Percentiles rank a stretch among this genome's conserved stretches.
Conservation (phyloP, 2,113 vertebrate genomes). For the Psephotus haematonotus region DNA sequence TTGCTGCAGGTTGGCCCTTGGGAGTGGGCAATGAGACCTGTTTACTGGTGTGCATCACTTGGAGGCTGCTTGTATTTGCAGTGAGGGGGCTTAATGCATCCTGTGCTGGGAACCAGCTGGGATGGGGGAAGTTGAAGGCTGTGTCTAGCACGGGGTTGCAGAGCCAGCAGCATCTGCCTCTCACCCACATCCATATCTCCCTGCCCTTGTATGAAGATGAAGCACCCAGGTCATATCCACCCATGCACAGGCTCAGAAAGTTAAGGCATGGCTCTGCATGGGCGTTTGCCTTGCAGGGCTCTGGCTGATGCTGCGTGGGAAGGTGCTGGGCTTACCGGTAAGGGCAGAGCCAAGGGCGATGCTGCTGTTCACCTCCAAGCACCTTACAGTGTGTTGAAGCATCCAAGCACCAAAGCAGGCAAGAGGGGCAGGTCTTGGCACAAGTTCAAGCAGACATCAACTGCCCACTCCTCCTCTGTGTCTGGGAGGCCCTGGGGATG, state of each 20-base stretch:
- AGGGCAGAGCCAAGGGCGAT: background rate
- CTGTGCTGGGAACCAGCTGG: background rate
- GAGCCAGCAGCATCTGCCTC: background rate
- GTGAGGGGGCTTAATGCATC: background rate
- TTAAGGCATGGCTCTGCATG: background rate
- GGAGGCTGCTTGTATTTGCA: background rate
- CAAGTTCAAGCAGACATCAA: background rate
- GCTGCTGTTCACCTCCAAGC: background rate
- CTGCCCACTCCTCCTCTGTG: background rate
- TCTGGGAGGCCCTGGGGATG: background rate
- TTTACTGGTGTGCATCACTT: fast-evolving
- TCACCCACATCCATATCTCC: fast-evolving
- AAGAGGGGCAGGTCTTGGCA: background rate
- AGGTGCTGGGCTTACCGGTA: fast-evolving
- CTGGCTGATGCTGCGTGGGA: fast-evolving
- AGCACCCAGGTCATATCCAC: background rate
- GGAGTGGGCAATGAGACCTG: fast-evolving
- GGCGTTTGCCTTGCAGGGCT: background rate
- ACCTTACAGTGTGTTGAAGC: background rate
- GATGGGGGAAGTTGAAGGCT: background rate
- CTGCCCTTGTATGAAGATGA: background rate
- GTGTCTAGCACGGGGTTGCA: too few species aligned
- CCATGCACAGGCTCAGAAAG: background rate
- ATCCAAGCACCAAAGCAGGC: background rate
- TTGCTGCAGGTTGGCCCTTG: background rate